phyloP scores from a whole-genome alignment of 2,888 invertebrate species.

The Platycheirus rosarum region DNA sequence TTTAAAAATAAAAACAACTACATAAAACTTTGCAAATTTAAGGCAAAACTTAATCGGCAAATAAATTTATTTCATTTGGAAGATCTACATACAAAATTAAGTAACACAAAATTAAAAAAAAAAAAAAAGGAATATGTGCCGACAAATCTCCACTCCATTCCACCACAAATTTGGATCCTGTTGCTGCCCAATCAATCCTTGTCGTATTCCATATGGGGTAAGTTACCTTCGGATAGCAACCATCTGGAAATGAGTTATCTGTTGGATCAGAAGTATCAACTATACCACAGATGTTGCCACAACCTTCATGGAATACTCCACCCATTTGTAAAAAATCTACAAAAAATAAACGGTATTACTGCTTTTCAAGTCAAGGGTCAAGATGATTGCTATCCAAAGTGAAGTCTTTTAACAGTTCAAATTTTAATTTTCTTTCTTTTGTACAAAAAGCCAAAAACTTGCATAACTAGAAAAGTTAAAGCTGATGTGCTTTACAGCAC shows the following conservation, averaged over 20 bases:
- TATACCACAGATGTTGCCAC: conserved; percentile 21
- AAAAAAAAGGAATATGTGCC: too few relatives aligned
- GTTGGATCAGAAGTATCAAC: conserved; percentile 32
- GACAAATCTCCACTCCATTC: too few relatives aligned
- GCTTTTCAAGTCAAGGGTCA: too few relatives aligned
- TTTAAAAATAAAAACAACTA: too few relatives aligned
- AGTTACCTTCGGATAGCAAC: conserved; percentile 59
- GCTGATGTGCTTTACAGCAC: conserved; percentile 33
- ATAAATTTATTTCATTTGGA: too few relatives aligned
- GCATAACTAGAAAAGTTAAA: conserved; percentile 20
- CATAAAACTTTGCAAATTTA: too few relatives aligned
- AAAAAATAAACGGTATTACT: too few relatives aligned
- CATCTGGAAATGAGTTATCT: background rate
- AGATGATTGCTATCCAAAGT: background rate
- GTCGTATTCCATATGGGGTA: conserved; percentile 80
- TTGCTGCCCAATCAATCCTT: conserved; percentile 78
- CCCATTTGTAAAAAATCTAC: background rate
- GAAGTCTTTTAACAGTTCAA: background rate
- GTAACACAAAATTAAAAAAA: too few relatives aligned
- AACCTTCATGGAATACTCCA: background rate
- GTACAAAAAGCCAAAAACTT: conserved; percentile 33
- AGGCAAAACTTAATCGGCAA: too few relatives aligned
- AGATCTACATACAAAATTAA: too few relatives aligned
- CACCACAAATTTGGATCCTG: too few relatives aligned
- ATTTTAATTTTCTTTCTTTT: background rate